Evolutionary conservation across 2,113 vertebrate species (phyloP), one percentile per base, ranked within the genome.

Genomic region (Aix galericulata): DNA sequence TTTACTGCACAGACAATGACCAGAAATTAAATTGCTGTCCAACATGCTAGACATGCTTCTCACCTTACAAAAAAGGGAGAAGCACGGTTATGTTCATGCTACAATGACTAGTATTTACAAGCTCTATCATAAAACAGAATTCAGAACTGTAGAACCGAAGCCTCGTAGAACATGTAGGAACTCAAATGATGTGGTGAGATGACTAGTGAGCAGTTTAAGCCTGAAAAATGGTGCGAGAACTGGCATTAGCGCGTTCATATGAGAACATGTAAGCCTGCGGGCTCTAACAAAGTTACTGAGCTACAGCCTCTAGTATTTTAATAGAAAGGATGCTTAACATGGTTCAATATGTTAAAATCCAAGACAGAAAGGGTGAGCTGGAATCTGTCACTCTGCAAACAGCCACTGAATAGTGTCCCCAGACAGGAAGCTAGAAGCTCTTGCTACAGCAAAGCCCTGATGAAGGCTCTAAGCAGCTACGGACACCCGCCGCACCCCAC

Each of bases 191-290:
- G 36, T 6, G 18, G 48, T 29, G 60, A 56, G 36, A 36, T 58
- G 63, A 80, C 21, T 42, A 27, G 6, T 23, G 5, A 40, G 38
- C 59, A 77, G 46, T 2, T 4, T 1, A 76, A 85, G 21, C 25
- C 52, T 66, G 32, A 34, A 77, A 74, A 85, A 50, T 10, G 23
- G 56, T 67, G 68, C 72, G 59, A 10, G 34, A 59, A 62, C 14
- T 77, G 63, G 18, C 72, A 71, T 1, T 38, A 91, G 40, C n/a
- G 27, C 56, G 29, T 36, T 73, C 34, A 18, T 9, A 40, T 2
- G 6, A n/a, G n/a, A 94, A 74, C 0, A 0, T 8, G 22, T 22
- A 78, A 44, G 36, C 46, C 32, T 0, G 0, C 9, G 67, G 1
- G 3, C 20, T 52, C 55, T 77, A 80, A 91, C 2, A 6, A 89